Evolutionary conservation across 2,113 vertebrate species (phyloP).

Genomic region (Syrrhaptes paradoxus): DNA sequence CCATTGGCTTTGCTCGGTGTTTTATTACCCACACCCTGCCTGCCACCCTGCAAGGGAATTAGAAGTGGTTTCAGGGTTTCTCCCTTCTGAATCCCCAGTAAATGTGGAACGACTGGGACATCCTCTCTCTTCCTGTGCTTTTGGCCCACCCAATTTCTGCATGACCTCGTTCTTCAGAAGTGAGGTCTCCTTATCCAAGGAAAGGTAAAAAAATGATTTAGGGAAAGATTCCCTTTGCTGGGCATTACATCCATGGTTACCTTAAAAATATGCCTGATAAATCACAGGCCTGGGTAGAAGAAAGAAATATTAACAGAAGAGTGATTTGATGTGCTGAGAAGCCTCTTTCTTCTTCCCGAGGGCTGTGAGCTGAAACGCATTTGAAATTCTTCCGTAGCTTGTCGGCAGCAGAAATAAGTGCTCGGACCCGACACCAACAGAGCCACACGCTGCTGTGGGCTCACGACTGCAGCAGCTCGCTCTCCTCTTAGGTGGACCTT

Average conservation of each 20-base stretch:
- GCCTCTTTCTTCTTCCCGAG: not conserved
- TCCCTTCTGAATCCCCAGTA: not conserved
- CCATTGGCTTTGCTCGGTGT: not conserved
- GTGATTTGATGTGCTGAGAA: not conserved
- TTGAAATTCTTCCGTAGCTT: not conserved
- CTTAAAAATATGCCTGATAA: not conserved
- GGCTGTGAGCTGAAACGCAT: not conserved
- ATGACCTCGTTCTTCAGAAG: not conserved
- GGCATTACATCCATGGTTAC: not conserved
- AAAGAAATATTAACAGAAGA: not conserved
- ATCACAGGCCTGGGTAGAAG: not conserved
- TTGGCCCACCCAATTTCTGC: not conserved
- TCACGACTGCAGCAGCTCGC: not conserved
- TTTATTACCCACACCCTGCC: rapidly evolving
- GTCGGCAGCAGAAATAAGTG: not conserved
- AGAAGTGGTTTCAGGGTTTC: not conserved
- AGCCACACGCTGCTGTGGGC: not conserved
- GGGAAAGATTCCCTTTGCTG: not conserved
- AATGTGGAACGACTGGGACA: not conserved
- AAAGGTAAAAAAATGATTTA: not conserved
- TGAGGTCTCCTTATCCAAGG: not conserved
- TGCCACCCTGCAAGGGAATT: not conserved
- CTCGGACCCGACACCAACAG: not conserved
- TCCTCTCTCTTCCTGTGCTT: not conserved
- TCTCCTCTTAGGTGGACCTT: not conserved